Percentiles rank a stretch among this genome's conserved stretches.
Conservation (phyloP, 2,797 vertebrate species). For the Brotula barbata region DNA sequence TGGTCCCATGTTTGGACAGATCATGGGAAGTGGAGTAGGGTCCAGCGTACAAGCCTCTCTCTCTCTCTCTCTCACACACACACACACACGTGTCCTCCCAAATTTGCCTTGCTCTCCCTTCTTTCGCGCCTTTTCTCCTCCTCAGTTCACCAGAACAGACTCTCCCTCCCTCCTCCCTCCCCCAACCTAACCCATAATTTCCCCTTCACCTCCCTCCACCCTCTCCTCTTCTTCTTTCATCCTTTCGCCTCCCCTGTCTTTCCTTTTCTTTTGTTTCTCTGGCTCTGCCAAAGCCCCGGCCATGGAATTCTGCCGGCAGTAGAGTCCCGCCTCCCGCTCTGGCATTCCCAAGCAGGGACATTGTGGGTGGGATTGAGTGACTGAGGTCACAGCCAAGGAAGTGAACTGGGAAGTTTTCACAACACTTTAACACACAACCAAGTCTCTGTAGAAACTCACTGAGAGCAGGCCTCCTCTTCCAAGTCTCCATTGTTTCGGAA, state of each 20-base stretch:
- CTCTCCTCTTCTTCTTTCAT: slow-evolving; percentile 28
- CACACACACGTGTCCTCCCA: neutral
- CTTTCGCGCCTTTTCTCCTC: slow-evolving; percentile 28
- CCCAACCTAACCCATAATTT: slow-evolving; percentile 30
- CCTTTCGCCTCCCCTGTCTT: slow-evolving; percentile 43
- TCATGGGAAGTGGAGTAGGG: no score
- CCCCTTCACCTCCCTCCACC: neutral
- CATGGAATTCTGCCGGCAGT: slow-evolving; percentile 72
- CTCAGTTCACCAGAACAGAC: neutral
- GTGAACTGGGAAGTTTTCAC: slow-evolving; percentile 81
- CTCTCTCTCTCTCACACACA: no score
- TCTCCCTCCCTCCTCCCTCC: slow-evolving; percentile 13
- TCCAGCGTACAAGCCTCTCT: no score
- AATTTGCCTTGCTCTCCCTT: slow-evolving; percentile 8
- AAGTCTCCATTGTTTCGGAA: slow-evolving; percentile 1
- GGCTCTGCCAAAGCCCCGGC: slow-evolving; percentile 55
- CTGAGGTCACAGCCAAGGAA: slow-evolving; percentile 76
- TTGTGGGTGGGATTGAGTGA: slow-evolving; percentile 75
- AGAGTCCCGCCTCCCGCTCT: slow-evolving; percentile 57
- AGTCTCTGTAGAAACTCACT: slow-evolving; percentile 36
- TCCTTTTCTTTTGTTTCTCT: slow-evolving; percentile 58
- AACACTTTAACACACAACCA: slow-evolving; percentile 60
- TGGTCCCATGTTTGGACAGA: slow-evolving; percentile 31
- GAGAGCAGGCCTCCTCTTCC: neutral
- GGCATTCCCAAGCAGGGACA: slow-evolving; percentile 74